Evolutionary conservation across 2,113 vertebrate species (phyloP).

Genomic region (Dasyornis broadbenti): DNA sequence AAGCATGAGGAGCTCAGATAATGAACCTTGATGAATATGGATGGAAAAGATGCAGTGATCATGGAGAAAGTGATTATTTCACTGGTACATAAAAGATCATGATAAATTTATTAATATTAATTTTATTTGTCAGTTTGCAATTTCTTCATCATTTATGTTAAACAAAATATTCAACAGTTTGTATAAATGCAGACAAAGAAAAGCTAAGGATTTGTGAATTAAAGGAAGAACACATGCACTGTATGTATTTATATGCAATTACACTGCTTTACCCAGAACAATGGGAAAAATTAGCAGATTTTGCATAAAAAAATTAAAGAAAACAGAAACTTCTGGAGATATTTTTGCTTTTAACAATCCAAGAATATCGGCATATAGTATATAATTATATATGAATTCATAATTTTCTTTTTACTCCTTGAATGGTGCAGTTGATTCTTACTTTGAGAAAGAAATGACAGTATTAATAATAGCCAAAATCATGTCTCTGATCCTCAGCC

Average conservation of each 20-base stretch:
- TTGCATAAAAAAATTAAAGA: neutral
- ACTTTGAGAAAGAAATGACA: neutral
- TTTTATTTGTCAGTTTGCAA: neutral
- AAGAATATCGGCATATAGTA: neutral
- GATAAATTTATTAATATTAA: neutral
- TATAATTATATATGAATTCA: neutral
- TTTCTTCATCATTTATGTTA: neutral
- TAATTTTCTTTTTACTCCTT: neutral
- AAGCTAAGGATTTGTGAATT: neutral
- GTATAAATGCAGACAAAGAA: neutral
- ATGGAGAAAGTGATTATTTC: neutral
- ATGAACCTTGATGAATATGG: neutral
- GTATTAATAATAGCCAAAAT: neutral
- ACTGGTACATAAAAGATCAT: neutral
- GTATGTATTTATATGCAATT: neutral
- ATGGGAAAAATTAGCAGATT: neutral
- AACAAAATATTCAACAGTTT: neutral
- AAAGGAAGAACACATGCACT: neutral
- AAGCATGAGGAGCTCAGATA: rapidly evolving
- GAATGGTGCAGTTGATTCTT: neutral
- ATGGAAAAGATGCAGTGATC: neutral
- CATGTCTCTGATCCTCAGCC: neutral
- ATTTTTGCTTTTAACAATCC: neutral
- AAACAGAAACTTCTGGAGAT: neutral
- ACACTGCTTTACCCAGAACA: neutral